Base-by-base conservation (phyloP, 2,888 invertebrate genomes). In the Embidobia sp. region DNA sequence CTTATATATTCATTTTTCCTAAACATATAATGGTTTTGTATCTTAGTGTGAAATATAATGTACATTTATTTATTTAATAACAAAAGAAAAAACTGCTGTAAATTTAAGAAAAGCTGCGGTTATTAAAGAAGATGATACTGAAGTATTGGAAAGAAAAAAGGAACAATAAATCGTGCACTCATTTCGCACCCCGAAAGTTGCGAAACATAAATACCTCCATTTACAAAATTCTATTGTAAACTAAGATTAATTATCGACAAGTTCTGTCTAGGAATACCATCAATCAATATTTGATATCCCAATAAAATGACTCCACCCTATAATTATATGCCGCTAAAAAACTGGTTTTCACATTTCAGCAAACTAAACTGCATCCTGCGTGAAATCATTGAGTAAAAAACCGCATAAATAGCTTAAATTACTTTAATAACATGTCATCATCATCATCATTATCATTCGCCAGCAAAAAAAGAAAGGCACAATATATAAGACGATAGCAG, bases 341-440 rank as follows among this genome's bases (percentile, higher is more conserved):
- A 61, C 22, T 26, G 42, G 26, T 67, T 48, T 66, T 33, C 48
- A 55, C 46, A 55, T 55, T 67, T 53, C 35, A 67, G 55, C 46
- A 67, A 55, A 67, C 55, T 67, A 67, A 67, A 55, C 55, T 48
- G 53, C 66, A 53, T 55, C 55, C 55, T 55, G 53, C 46, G 42
- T 66, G 66, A 66, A 66, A 42, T 66, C 66, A 55, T 66, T 46
- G 44, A 46, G 31, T 53, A 53, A 66, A 66, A 66, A 66, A 55
- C 37, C 64, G 46, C 66, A 66, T 66, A 66, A 66, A 66, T 55
- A 66, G 15, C 35, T 46, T 46, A 11, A 22, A 55, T 53, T 46
- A 53, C 64, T 53, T 46, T 66, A 66, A 66, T 66, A 66, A 66
- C 66, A 55, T 55, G 53, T 66, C 64, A 64, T 51, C 64, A 22